Evolutionary conservation across 2,113 vertebrate genomes (phyloP), one percentile per base, ranked within the genome.

Genomic region (Limanda limanda): DNA sequence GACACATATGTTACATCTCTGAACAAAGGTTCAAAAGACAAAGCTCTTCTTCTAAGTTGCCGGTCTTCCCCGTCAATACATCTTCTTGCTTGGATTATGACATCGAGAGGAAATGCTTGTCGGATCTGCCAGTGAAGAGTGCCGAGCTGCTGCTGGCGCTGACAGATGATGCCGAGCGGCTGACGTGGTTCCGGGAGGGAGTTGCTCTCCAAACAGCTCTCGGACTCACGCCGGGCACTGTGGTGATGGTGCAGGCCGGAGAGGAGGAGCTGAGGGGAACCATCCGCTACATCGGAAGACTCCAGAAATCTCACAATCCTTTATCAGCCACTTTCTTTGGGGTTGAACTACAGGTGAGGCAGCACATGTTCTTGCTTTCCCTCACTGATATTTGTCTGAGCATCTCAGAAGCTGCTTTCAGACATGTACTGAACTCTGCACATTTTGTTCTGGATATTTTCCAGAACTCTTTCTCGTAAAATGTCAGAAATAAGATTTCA

Each of bases 321-420:
- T 1, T 94, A 17, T 4, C 54, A 0, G 95, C 91, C 0, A 51
- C 55, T 0, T 94, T 89, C 84, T 96, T 96, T 0, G 96, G 96
- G 13, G 87, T 97, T 20, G 95, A 97, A 58, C 81, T 97, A 3
- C 92, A 95, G 96, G 96, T 97, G 60, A 62, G 81, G 54, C 54
- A 6, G 47, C 47, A 18, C 0, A 31, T 31, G 31, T 31, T 31
- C 6, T 7, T 31, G 1, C 4, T 31, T 31, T 31, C 31, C 6
- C 31, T 31, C 0, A 31, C 31, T 31, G 6, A 1, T 8, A 31
- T 9, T 20, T n/a, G 17, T 52, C 15, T 5, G 45, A 14, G 15
- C 45, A 47, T 47, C 45, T 47, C 15, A 17, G 45, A 15, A 17
- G 15, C 15, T 47, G 45, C 35, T 37, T 10, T 37, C 35, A 10